Conservation (phyloP, 2,888 invertebrate genomes). For the Theretra japonica region DNA sequence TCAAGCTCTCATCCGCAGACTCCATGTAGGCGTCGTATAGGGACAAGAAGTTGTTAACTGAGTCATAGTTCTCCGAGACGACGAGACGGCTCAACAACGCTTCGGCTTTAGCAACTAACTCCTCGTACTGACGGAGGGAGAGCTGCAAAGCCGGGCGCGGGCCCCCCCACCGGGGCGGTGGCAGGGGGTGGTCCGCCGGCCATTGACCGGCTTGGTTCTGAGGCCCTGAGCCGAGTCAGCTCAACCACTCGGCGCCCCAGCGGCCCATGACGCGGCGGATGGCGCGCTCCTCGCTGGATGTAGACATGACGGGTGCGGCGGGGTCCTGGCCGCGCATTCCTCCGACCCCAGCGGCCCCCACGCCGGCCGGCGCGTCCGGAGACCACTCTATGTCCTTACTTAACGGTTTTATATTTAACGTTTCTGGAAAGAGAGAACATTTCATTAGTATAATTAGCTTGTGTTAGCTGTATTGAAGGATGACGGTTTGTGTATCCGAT, state of each 20-base stretch:
- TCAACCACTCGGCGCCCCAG: slow-evolving; percentile 98
- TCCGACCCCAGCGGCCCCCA: slow-evolving; percentile 73
- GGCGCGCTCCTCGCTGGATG: slow-evolving; percentile 77
- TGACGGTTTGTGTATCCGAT: background rate
- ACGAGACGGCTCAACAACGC: slow-evolving; percentile 92
- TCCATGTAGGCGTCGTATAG: slow-evolving; percentile 88
- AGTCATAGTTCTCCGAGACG: slow-evolving; percentile 95
- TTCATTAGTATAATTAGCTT: slow-evolving; percentile 6
- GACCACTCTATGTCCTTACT: slow-evolving; percentile 80
- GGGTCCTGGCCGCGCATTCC: slow-evolving; percentile 58
- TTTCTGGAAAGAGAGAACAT: slow-evolving; percentile 63
- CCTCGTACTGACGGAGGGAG: slow-evolving; percentile 91
- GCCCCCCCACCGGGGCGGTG: slow-evolving; percentile 78
- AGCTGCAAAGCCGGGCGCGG: slow-evolving; percentile 88
- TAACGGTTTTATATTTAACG: slow-evolving; percentile 85
- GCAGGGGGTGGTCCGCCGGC: slow-evolving; percentile 80
- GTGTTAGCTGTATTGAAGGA: background rate
- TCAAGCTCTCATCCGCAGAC: slow-evolving; percentile 87
- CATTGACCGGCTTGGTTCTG: slow-evolving; percentile 65
- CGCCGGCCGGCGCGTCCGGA: slow-evolving; percentile 72
- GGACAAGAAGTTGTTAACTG: slow-evolving; percentile 92
- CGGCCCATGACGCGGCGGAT: slow-evolving; percentile 88
- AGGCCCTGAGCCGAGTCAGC: slow-evolving; percentile 93
- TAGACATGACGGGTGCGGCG: slow-evolving; percentile 62
- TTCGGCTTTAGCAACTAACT: slow-evolving; percentile 92